phyloP scores from a whole-genome alignment of 2,888 invertebrate species.

The Leptodirus hochenwartii region DNA sequence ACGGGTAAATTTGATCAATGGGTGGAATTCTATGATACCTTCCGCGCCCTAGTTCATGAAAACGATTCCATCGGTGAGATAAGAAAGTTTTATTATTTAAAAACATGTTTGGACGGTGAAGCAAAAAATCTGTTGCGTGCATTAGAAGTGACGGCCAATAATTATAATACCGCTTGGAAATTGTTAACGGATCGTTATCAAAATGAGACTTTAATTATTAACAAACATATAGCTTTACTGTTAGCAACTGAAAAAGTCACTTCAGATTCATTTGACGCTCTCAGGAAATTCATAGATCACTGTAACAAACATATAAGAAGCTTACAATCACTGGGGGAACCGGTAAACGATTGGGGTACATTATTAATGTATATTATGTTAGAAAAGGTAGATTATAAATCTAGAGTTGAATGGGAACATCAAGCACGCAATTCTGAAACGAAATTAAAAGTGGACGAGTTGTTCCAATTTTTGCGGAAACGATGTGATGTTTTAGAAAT shows the following conservation, averaged over 20 bases:
- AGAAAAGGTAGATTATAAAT: slow-evolving; percentile 2
- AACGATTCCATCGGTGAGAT: too few species aligned
- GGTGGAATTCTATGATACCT: slow-evolving; percentile 6
- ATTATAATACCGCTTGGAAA: slow-evolving; percentile 2
- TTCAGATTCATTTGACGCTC: too few species aligned
- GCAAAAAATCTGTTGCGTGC: neutral
- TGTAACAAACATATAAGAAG: too few species aligned
- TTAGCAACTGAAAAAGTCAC: too few species aligned
- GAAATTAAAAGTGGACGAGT: too few species aligned
- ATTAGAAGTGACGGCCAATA: slow-evolving; percentile 4
- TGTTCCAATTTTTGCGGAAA: too few species aligned
- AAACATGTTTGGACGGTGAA: slow-evolving; percentile 4
- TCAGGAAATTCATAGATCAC: too few species aligned
- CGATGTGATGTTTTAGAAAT: slow-evolving; percentile 4
- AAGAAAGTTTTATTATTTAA: too few species aligned
- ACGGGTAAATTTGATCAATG: slow-evolving; percentile 4
- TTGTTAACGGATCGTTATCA: slow-evolving; percentile 4
- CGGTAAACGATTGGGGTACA: too few species aligned
- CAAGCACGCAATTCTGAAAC: too few species aligned
- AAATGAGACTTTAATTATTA: neutral
- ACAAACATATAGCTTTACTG: slow-evolving; percentile 2
- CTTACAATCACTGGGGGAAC: too few species aligned
- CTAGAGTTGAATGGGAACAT: neutral
- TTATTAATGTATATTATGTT: too few species aligned
- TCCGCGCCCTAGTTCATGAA: slow-evolving; percentile 1